A percentile compares a stretch with the other conserved stretches of the same genome.
Evolutionary conservation across 2,113 vertebrate species (phyloP).

Genomic region (Macquaria australasica): DNA sequence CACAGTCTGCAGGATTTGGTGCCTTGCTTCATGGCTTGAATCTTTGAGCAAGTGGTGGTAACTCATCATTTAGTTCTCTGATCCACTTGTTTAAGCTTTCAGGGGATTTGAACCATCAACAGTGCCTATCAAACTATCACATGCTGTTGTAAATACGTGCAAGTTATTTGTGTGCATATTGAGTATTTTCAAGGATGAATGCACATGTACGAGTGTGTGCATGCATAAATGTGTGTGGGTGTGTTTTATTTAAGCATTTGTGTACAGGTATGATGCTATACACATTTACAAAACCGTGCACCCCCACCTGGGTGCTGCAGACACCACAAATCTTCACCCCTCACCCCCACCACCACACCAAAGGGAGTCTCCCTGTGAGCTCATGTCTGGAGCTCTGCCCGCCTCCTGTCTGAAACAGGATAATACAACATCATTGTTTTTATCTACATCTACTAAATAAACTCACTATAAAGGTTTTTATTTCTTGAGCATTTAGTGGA

Average conservation of each 20-base stretch:
- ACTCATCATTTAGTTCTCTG: neutral
- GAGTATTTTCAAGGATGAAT: constrained; percentile 34
- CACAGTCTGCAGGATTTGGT: neutral
- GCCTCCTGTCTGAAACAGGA: constrained; percentile 34
- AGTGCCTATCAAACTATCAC: neutral
- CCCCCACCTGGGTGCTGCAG: constrained; percentile 46
- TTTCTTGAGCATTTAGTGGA: neutral
- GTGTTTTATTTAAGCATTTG: constrained; percentile 7
- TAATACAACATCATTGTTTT: neutral
- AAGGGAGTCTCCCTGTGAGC: constrained; percentile 70
- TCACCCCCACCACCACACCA: constrained; percentile 28
- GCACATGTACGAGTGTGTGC: constrained; percentile 37
- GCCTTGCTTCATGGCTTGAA: neutral
- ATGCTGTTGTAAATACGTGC: neutral
- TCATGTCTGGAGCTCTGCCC: constrained; percentile 67
- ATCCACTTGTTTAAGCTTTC: neutral
- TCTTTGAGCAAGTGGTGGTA: neutral
- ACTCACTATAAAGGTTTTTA: neutral
- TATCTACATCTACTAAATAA: neutral
- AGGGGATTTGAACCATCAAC: neutral
- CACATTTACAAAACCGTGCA: constrained; percentile 21
- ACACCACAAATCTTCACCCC: constrained; percentile 52
- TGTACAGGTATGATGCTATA: neutral
- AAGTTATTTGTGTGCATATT: neutral
- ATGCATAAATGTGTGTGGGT: constrained; percentile 24